Percentiles rank a stretch among this genome's conserved stretches.
phyloP scores from a whole-genome alignment of 2,113 vertebrate genomes.

The Varanus komodoensis region DNA sequence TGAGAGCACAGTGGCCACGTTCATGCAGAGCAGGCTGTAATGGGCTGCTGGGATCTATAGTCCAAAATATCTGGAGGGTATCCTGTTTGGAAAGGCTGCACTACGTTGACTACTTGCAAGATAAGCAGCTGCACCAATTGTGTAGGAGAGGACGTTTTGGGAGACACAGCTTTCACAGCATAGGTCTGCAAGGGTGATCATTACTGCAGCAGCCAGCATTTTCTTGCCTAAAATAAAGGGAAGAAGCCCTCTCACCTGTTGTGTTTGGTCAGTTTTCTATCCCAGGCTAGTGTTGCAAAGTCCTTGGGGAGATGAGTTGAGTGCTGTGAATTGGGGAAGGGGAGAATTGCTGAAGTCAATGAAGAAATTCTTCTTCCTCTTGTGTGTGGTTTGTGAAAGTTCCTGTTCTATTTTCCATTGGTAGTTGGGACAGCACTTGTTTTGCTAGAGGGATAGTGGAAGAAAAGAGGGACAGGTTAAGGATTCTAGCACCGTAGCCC shows the following conservation, averaged over 20 bases:
- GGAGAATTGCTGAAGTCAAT: not conserved
- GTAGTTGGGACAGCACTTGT: not conserved
- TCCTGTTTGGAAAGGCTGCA: not conserved
- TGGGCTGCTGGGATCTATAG: too few relatives aligned
- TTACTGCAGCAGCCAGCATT: not conserved
- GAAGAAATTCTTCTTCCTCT: conserved; percentile 37
- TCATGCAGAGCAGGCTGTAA: not conserved
- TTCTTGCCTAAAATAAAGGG: not conserved
- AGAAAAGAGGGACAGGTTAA: not conserved
- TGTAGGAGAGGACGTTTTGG: not conserved
- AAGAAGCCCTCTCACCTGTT: not conserved
- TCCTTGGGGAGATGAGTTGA: not conserved
- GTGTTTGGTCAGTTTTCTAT: not conserved
- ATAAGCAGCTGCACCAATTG: not conserved
- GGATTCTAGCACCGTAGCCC: not conserved
- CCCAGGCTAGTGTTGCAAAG: not conserved
- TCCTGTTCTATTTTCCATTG: not conserved
- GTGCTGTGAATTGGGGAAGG: not conserved
- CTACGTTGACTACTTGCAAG: not conserved
- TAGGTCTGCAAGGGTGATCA: not conserved
- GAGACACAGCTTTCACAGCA: not conserved
- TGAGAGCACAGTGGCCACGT: not conserved
- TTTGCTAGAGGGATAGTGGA: not conserved
- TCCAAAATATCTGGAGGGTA: too few relatives aligned
- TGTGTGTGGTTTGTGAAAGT: not conserved